Evolutionary conservation across 2,113 vertebrate genomes (phyloP), one percentile per base, ranked within the genome.

Genomic region (Paramisgurnus dabryanus): DNA sequence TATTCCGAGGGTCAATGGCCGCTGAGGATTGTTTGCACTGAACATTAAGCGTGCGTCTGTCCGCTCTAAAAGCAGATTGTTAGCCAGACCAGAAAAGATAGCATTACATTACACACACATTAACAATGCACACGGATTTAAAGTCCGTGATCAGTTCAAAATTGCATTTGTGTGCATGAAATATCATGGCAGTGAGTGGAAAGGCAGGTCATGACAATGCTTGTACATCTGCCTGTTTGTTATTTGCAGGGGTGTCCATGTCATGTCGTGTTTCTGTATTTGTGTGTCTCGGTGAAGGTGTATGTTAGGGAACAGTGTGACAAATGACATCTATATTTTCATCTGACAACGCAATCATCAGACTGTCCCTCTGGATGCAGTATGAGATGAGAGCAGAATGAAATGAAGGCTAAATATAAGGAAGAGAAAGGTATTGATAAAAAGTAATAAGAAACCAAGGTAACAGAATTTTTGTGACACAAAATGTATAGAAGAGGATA

Each of bases 131-230:
- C 75, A 73, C 53, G 65, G 7, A 64, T 43, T 49, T n/a, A 55
- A 13, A 9, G 40, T 17, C 18, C 34, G 67, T 49, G 49, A 70
- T 80, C 49, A 13, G 69, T 18, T 67, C 18, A 73, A n/a, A 45
- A 69, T 49, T 63, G 10, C 57, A 47, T 74, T 57, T 78, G 75
- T 58, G 75, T 78, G 71, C 60, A 58, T 66, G 67, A 77, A 77
- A 78, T 77, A 40, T 43, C 67, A 72, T 39, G 67, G 61, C 41
- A 17, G 63, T 47, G 50, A 53, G 63, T 80, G 79, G 53, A 40
- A 58, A 74, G 22, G 3, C n/a, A 10, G 64, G 65, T 58, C 64
- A 67, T 80, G 50, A 0, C 13, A 63, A 34, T 63, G 58, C 60
- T 73, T 15, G 18, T 58, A 57, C 61, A 63, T 75, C 58, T 75